These are phyloP conservation scores for Passer domesticus DNA, from an alignment of 2,113 vertebrate genomes.

Conservation along the genomic window DNA sequence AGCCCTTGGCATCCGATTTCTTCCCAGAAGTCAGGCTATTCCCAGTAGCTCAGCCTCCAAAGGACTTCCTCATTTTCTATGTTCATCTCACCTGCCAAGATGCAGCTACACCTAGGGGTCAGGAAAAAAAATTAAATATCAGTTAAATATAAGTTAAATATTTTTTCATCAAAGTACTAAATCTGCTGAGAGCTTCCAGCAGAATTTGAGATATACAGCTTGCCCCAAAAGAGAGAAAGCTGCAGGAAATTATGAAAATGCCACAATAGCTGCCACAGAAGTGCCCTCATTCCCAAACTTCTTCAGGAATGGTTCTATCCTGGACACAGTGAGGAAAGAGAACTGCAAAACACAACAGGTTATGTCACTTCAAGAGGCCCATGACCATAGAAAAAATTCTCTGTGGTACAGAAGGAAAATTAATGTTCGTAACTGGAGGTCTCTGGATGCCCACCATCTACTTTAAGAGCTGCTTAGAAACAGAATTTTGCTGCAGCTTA, in stretches of 20 bases:
- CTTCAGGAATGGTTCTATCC: not conserved
- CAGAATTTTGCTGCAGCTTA: not conserved
- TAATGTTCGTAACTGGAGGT: not conserved
- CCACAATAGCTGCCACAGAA: not conserved
- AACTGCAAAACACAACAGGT: not conserved
- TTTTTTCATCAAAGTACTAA: not conserved
- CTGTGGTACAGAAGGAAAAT: not conserved
- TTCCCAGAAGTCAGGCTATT: not conserved
- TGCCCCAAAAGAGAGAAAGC: not conserved
- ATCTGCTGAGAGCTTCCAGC: not conserved
- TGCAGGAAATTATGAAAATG: not conserved
- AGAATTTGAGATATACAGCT: not conserved
- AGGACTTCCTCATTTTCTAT: not conserved
- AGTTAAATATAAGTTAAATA: too few relatives aligned
- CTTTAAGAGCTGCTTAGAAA: not conserved
- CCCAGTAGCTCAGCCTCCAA: not conserved
- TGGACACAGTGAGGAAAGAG: not conserved
- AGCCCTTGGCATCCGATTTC: not conserved
- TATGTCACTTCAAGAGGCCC: not conserved
- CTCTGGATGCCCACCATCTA: not conserved
- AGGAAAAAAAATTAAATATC: not conserved
- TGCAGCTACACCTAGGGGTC: not conserved
- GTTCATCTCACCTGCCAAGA: not conserved
- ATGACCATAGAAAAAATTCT: not conserved
- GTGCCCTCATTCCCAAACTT: not conserved